These are phyloP conservation scores for Eupeodes corollae DNA, from an alignment of 1,140 invertebrate genomes.

Conservation along the genomic window DNA sequence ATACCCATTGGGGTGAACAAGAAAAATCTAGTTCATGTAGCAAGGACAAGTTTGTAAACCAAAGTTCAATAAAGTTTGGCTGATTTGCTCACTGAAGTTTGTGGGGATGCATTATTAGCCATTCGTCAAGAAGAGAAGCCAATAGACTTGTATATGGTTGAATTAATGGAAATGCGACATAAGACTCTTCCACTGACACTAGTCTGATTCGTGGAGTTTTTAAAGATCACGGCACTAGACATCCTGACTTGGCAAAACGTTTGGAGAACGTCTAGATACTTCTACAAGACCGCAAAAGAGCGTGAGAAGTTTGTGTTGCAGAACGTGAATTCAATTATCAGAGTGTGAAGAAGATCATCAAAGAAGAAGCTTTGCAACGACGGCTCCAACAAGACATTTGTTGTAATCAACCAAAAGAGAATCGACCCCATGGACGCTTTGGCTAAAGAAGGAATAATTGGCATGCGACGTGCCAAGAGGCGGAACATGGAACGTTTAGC, in stretches of 20 bases:
- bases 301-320: slow-evolving; percentile 89
- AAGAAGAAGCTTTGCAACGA: slow-evolving; percentile 92
- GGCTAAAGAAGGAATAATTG: slow-evolving; percentile 93
- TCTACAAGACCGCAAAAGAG: slow-evolving; percentile 96
- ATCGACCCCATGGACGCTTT: slow-evolving; percentile 96
- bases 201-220: slow-evolving; percentile 78
- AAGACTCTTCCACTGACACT: slow-evolving; percentile 91
- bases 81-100: slow-evolving; percentile 79
- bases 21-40: slow-evolving; percentile 72
- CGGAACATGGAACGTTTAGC: slow-evolving; percentile 97
- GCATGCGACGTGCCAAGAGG: slow-evolving; percentile 87
- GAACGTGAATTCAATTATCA: slow-evolving; percentile 96
- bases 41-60: slow-evolving; percentile 83
- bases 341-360: slow-evolving; percentile 87
- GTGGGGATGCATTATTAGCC: slow-evolving; percentile 79
- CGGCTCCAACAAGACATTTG: slow-evolving; percentile 78
- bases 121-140: slow-evolving; percentile 59
- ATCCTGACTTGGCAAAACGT: slow-evolving; percentile 98
- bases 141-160: slow-evolving; percentile 95
- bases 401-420: slow-evolving; percentile 98
- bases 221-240: slow-evolving; percentile 92
- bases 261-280: slow-evolving; percentile 93
- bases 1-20: slow-evolving; percentile 60
- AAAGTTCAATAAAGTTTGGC: slow-evolving; percentile 82
- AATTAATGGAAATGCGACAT: slow-evolving; percentile 98